Evolutionary conservation across 1,140 invertebrate genomes (phyloP), one percentile per base, ranked within the genome.

Genomic region (Teleogryllus occipitalis): DNA sequence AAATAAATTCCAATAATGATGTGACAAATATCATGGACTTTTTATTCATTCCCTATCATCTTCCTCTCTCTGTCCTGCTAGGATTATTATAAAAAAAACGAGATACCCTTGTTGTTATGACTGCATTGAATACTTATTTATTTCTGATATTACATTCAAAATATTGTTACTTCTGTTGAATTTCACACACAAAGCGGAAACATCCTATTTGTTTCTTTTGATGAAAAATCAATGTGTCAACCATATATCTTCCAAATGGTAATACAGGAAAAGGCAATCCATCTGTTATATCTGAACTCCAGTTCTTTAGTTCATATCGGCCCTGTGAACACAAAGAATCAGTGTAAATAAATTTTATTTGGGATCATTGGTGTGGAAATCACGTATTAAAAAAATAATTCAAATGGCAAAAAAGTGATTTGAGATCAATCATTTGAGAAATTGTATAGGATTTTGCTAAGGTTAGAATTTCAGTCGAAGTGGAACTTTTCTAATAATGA

Each of bases 1-100:
- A 79, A 79, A 74, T 79, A 75, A 75, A 75, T 75, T 79, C 78
- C 47, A 73, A 75, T 74, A 79, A 75, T 75, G 14, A 8, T 8
- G 39, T 39, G 46, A 77, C 47, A 47, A 7, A 8, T 47, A 48
- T n/a, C n/a, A n/a, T 39, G 27, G 27, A 2, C 27, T 39, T 39
- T 39, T 39, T 39, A 39, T 39, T 77, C 7, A 39, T 18, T 65
- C 1, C 54, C 18, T 65, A 3, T 65, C 7, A 14, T 65, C 18
- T 65, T 65, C 54, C 54, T 18, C 54, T 65, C 54, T 65, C 7
- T 1, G 27, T 39, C 27, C 27, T 39, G 5, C 27, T 39, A 39
- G 5, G 27, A 39, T 39, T 39, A 39, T 39, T 39, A 39, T n/a
- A n/a, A n/a, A n/a, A n/a, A n/a, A n/a, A n/a, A n/a, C n/a, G n/a